A percentile compares a stretch with the other conserved stretches of the same genome.
Evolutionary conservation across 2,113 vertebrate genomes (phyloP).

Genomic region (Pollimyrus isidori): DNA sequence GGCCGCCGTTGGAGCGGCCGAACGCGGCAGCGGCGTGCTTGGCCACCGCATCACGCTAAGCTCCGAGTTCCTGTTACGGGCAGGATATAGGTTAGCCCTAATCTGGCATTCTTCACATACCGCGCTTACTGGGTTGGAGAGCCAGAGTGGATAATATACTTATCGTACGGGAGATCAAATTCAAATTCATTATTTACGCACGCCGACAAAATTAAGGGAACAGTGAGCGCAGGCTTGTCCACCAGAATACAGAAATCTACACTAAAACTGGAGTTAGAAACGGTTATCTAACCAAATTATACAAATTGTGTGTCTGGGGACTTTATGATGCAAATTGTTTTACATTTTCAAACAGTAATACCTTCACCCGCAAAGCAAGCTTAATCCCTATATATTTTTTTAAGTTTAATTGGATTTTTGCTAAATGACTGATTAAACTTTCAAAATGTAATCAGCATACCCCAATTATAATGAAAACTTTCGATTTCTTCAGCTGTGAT

Average conservation of each 20-base stretch:
- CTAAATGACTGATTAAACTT: background rate
- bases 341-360: background rate
- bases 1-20: conserved; percentile 15
- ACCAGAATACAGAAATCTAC: background rate
- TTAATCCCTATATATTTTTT: no score
- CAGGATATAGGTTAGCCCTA: background rate
- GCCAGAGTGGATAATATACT: background rate
- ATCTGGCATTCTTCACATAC: background rate
- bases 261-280: background rate
- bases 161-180: background rate
- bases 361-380: background rate
- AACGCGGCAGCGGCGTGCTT: background rate
- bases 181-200: background rate
- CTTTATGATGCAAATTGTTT: background rate
- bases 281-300: background rate
- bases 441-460: background rate
- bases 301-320: background rate
- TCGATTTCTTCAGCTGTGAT: background rate
- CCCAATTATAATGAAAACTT: background rate
- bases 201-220: background rate
- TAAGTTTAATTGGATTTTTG: background rate
- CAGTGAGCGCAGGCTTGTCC: background rate
- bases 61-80: background rate
- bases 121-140: background rate
- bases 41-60: background rate